phyloP scores from a whole-genome alignment of 2,888 invertebrate species.

The Apodemia duryi region DNA sequence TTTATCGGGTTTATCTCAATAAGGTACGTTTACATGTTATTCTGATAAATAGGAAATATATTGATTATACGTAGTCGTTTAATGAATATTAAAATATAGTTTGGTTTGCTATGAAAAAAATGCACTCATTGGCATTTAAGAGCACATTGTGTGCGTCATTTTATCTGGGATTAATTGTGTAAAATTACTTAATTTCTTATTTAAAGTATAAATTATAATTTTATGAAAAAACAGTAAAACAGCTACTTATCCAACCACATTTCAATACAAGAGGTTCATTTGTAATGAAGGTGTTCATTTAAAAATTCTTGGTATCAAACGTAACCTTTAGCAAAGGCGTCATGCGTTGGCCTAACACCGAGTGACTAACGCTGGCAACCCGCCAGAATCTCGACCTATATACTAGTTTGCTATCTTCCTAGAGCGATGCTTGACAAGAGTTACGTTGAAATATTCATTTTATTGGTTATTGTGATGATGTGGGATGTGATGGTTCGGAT shows the following conservation, averaged over 20 bases:
- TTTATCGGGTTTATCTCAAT: no score
- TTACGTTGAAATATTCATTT: conserved; percentile 10
- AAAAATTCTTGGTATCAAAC: conserved; percentile 35
- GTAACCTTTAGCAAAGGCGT: conserved; percentile 62
- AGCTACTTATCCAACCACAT: not conserved
- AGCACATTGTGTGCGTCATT: no score
- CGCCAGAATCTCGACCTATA: conserved; percentile 72
- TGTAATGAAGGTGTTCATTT: conserved; percentile 21
- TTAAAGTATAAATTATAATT: no score
- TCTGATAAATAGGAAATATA: no score
- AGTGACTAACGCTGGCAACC: conserved; percentile 66
- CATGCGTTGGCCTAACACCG: conserved; percentile 51
- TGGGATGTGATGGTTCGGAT: not conserved
- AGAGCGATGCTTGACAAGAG: conserved; percentile 44
- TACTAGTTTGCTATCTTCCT: conserved; percentile 61
- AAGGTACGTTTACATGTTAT: no score
- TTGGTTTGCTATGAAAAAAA: no score
- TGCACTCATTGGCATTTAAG: no score
- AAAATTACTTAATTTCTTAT: no score
- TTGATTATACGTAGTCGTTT: no score
- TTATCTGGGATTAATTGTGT: no score
- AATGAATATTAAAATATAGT: no score
- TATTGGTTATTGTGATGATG: conserved; percentile 14
- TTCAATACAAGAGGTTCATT: conserved; percentile 15
- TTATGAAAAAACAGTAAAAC: not conserved